These are phyloP conservation scores for Sorex araneus DNA, from an alignment of 2,113 vertebrate genomes.

Conservation along the genomic window DNA sequence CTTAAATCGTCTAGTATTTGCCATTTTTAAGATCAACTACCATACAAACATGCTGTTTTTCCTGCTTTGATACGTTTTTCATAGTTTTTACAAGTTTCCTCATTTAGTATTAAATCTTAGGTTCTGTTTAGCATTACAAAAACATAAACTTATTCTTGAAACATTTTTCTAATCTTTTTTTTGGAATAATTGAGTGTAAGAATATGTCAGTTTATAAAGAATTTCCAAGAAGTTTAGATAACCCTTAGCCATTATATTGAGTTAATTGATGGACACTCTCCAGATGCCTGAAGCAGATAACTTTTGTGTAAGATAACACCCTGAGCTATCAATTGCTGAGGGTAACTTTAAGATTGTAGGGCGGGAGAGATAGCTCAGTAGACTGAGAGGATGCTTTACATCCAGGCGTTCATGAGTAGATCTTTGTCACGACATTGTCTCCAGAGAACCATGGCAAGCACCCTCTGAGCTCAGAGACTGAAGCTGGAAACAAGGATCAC, in stretches of 20 bases:
- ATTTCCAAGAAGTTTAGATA: constrained; percentile 30
- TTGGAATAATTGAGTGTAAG: not conserved
- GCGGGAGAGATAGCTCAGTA: no score
- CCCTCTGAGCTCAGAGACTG: no score
- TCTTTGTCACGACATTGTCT: no score
- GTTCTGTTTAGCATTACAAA: constrained; percentile 29
- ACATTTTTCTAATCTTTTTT: not conserved
- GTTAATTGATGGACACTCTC: not conserved
- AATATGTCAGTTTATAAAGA: not conserved
- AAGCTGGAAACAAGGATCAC: no score
- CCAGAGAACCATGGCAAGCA: no score
- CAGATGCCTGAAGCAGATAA: not conserved
- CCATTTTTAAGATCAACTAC: constrained; percentile 32
- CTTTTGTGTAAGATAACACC: constrained; percentile 42
- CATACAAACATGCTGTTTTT: not conserved
- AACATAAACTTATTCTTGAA: constrained; percentile 22
- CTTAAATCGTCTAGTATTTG: not conserved
- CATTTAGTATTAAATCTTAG: not conserved
- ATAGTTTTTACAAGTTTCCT: not conserved
- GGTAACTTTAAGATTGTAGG: not conserved
- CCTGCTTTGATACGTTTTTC: not conserved
- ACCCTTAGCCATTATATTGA: constrained; percentile 14
- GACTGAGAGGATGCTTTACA: no score
- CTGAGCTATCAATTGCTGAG: not conserved
- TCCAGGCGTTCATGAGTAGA: no score